phyloP scores from a whole-genome alignment of 2,888 invertebrate species.

The Conistra vaccinii region DNA sequence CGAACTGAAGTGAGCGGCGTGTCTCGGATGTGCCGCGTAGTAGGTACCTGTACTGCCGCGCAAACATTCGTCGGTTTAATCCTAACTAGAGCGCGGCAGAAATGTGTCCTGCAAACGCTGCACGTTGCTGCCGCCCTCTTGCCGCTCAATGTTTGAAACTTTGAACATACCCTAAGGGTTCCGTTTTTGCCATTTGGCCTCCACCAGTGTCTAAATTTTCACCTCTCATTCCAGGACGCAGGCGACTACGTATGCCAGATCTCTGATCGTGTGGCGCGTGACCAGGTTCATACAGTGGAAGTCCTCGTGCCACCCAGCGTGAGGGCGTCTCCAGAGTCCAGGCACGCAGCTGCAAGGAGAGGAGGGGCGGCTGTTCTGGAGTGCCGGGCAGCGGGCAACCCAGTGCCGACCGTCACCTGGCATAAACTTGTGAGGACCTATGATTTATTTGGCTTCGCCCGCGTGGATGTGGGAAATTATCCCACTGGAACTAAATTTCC shows the following conservation, averaged over 20 bases:
- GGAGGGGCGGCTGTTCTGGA: conserved; percentile 93
- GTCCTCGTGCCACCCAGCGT: conserved; percentile 93
- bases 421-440: conserved; percentile 90
- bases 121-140: no score
- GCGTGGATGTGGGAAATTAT: no score
- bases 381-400: conserved; percentile 93
- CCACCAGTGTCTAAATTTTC: not conserved
- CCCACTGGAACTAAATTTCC: not conserved
- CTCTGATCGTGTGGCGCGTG: conserved; percentile 92
- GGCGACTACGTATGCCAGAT: conserved; percentile 94
- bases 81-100: no score
- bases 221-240: conserved; percentile 88
- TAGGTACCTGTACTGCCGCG: no score
- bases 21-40: no score
- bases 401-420: conserved; percentile 93
- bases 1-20: no score
- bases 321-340: conserved; percentile 92
- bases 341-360: conserved; percentile 92
- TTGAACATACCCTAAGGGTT: no score
- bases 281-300: conserved; percentile 94
- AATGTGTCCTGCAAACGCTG: no score
- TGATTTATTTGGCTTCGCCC: not conserved
- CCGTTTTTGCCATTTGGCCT: no score
- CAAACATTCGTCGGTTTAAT: no score
- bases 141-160: no score